phyloP scores from a whole-genome alignment of 2,888 invertebrate species.

The Synanthedon vespiformis region DNA sequence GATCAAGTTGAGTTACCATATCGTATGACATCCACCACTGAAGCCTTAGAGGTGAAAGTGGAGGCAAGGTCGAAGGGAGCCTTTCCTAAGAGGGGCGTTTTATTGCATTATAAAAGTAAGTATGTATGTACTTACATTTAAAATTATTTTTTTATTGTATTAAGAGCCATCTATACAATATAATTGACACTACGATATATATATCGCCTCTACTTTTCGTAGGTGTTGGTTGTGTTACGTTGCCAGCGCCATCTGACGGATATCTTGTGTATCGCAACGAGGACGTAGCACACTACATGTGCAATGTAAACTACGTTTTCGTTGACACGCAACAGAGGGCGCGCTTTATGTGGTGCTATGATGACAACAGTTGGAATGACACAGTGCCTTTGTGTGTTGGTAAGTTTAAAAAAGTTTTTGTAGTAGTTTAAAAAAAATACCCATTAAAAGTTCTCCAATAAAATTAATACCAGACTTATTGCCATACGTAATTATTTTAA shows the following conservation, averaged over 20 bases:
- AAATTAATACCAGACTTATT: too few species aligned
- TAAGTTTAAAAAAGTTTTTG: slow-evolving; percentile 43
- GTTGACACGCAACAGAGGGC: slow-evolving; percentile 74
- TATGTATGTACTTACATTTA: neutral
- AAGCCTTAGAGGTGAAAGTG: slow-evolving; percentile 55
- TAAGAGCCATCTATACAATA: slow-evolving; percentile 7
- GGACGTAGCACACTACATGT: slow-evolving; percentile 76
- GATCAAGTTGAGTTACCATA: slow-evolving; percentile 65
- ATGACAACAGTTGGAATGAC: slow-evolving; percentile 75
- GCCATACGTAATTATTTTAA: neutral
- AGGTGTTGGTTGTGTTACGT: slow-evolving; percentile 78
- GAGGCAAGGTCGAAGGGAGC: slow-evolving; percentile 60
- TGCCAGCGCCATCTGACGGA: slow-evolving; percentile 74
- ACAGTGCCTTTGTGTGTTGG: slow-evolving; percentile 73
- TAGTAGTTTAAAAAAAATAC: neutral
- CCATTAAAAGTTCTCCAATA: neutral
- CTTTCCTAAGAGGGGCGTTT: slow-evolving; percentile 73
- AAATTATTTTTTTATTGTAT: neutral
- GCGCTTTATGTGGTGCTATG: slow-evolving; percentile 74
- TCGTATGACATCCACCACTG: slow-evolving; percentile 55
- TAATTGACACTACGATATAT: neutral
- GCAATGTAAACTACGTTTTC: slow-evolving; percentile 76
- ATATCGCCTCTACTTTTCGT: slow-evolving; percentile 8
- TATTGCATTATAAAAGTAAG: slow-evolving; percentile 75
- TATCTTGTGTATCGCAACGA: slow-evolving; percentile 76